Percentiles rank a stretch among this genome's conserved stretches.
phyloP scores from a whole-genome alignment of 2,888 invertebrate genomes.

The Aromia moschata region DNA sequence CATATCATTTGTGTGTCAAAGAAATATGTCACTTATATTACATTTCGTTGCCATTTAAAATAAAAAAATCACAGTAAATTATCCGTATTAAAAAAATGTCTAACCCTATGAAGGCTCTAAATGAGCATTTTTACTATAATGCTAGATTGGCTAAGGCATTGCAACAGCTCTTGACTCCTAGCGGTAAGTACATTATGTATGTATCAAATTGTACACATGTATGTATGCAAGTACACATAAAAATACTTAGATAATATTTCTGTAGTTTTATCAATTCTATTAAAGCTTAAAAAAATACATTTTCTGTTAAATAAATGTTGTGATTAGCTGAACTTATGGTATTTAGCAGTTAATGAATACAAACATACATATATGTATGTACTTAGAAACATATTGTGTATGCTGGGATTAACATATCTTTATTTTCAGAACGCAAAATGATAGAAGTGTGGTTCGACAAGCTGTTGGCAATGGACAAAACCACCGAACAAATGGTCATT shows the following conservation, averaged over 20 bases:
- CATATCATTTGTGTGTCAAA: not conserved
- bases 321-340: no score
- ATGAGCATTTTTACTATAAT: slow-evolving; percentile 61
- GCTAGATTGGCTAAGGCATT: slow-evolving; percentile 60
- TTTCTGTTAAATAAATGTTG: no score
- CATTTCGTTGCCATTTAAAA: slow-evolving; percentile 5
- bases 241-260: no score
- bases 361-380: no score
- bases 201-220: not conserved
- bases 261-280: not conserved
- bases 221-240: no score
- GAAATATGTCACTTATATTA: not conserved
- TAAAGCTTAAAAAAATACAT: slow-evolving; percentile 3
- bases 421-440: slow-evolving; percentile 48
- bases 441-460: slow-evolving; percentile 60
- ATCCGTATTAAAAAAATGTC: slow-evolving; percentile 8
- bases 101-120: slow-evolving; percentile 48
- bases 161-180: slow-evolving; percentile 56
- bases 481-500: slow-evolving; percentile 53
- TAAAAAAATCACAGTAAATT: not conserved
- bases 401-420: not conserved
- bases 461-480: slow-evolving; percentile 54
- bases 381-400: no score
- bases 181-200: slow-evolving; percentile 47
- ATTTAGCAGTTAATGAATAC: no score